These are phyloP conservation scores for Belonocnema kinseyi DNA, from an alignment of 1,140 invertebrate genomes.

Conservation along the genomic window DNA sequence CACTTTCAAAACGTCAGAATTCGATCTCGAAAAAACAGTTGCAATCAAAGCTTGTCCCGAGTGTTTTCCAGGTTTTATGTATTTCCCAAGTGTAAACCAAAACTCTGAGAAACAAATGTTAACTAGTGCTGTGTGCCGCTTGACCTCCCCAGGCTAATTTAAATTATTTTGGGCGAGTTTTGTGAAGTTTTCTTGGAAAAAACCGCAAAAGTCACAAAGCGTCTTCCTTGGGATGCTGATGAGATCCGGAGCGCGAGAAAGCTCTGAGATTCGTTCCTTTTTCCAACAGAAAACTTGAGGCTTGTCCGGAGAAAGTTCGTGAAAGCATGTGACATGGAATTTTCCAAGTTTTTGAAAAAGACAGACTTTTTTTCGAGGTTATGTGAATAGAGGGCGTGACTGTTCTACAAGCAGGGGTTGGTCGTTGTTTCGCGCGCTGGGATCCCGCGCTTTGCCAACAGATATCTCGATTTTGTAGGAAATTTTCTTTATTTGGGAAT, in stretches of 20 bases:
- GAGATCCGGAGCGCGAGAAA: neutral
- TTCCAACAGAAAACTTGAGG: neutral
- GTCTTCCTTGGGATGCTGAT: constrained; percentile 34
- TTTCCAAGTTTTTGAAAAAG: constrained; percentile 18
- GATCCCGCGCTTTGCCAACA: constrained; percentile 68
- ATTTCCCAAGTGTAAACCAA: neutral
- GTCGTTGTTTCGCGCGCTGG: constrained; percentile 72
- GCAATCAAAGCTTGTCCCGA: neutral
- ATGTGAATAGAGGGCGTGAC: constrained; percentile 74
- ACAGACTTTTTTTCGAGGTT: constrained; percentile 63
- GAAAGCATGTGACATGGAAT: neutral
- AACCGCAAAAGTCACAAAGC: constrained; percentile 6
- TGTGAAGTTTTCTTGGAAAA: constrained; percentile 20
- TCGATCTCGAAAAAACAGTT: neutral
- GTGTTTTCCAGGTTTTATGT: neutral
- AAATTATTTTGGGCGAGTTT: neutral
- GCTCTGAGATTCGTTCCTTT: neutral
- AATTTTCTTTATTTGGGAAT: constrained; percentile 32
- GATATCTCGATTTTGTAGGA: constrained; percentile 56
- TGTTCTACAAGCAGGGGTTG: constrained; percentile 65
- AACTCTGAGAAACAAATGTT: neutral
- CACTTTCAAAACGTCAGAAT: neutral
- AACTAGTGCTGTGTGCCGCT: neutral
- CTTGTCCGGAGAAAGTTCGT: neutral
- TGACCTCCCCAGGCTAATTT: neutral